Base-by-base conservation (phyloP, 2,113 vertebrate species). In the Sakesphorus luctuosus region DNA sequence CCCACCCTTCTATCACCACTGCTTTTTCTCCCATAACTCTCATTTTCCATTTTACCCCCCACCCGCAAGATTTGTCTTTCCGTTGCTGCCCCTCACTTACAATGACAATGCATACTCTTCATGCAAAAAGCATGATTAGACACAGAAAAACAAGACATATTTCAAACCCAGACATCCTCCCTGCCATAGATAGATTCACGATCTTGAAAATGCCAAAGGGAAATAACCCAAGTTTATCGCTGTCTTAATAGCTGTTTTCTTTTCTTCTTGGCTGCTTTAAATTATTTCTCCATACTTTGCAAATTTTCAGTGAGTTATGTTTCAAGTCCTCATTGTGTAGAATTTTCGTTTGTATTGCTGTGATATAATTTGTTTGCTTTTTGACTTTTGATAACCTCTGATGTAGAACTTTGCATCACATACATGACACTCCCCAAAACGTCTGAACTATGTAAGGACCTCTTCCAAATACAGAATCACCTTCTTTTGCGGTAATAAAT, bases 1-100 rank as follows among this genome's bases (percentile, higher is more conserved):
- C 68, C 93, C 52, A 81, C 88, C 52, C 93, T 97, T 97, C 96
- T 89, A 79, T 98, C 97, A 97, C 81, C 96, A 97, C 85, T 93
- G 62, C 81, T 63, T 93, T 97, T 97, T 96, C 65, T 85, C 91
- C 85, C 92, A 96, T 97, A 97, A 98, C 89, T 97, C 86, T 88
- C 65, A 59, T 90, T 93, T 89, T 66, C 49, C 65, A 44, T 83
- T 78, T 92, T 96, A 80, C 79, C 83, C 94, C 90, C 96, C 79
- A 81, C 94, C 90, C 96, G 79, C 94, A 93, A 85, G 90, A 87
- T 96, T 86, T 93, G 63, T 94, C 71, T 95, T 84, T 91, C 73
- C 73, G 71, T 86, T 71, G 83, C 69, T 83, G 65, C 24, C 49
- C 86, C 89, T 83, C 35, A 63, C 33, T 76, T 73, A 59, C 8